A percentile compares a stretch with the other conserved stretches of the same genome.
Conservation (phyloP, 2,113 vertebrate genomes). For the Rhizomys pruinosus region DNA sequence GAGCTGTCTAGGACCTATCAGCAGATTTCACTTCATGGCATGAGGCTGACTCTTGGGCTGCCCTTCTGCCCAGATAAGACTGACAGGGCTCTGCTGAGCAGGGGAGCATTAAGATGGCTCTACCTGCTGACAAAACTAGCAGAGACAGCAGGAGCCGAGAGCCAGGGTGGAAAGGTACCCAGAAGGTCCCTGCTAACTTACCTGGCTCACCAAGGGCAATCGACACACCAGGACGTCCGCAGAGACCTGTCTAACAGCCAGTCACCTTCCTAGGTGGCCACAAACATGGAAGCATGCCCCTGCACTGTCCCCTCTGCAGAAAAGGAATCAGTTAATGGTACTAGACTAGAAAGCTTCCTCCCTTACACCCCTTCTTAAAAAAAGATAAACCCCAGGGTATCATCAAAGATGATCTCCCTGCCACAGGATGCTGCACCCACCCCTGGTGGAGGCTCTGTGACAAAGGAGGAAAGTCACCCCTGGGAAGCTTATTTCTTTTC, state of each 20-base stretch:
- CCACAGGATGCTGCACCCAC: neutral
- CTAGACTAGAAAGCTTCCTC: neutral
- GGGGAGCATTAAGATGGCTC: accelerated
- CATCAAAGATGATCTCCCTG: neutral
- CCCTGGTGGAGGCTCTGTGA: neutral
- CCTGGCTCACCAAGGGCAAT: neutral
- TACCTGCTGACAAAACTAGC: neutral
- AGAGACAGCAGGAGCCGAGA: neutral
- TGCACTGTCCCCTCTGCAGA: no score
- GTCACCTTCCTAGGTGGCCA: neutral
- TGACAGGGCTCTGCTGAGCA: accelerated
- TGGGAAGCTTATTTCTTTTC: neutral
- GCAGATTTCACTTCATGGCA: neutral
- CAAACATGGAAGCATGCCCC: accelerated
- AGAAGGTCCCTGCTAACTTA: neutral
- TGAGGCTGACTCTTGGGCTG: neutral
- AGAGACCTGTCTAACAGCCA: neutral
- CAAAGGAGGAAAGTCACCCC: no score
- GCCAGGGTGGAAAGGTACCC: neutral
- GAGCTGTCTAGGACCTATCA: no score
- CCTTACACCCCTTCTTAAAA: neutral
- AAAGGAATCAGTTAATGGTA: neutral
- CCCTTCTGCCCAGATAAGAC: neutral
- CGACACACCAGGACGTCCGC: accelerated
- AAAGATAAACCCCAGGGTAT: neutral